A percentile compares a stretch with the other conserved stretches of the same genome.
phyloP scores from a whole-genome alignment of 2,113 vertebrate species.

The crab-eating macaque (Macaca fascicularis) region DNA sequence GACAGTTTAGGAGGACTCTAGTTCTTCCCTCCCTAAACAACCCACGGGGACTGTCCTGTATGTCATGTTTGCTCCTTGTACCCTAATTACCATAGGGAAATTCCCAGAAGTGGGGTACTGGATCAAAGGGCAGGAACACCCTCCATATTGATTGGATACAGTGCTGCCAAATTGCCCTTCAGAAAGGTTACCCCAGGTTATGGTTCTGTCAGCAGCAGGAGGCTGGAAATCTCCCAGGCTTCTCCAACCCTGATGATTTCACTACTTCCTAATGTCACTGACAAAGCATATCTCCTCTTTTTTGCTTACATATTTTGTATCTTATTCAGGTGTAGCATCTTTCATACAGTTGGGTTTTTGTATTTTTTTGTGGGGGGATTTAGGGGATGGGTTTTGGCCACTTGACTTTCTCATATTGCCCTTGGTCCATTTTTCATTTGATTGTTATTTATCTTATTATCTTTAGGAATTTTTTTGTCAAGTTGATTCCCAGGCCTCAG shows the following conservation, averaged over 20 bases:
- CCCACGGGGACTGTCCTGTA: rapidly evolving
- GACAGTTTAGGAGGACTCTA: too few relatives aligned
- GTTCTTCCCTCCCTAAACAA: not conserved
- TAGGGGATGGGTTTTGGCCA: not conserved
- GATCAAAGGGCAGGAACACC: rapidly evolving
- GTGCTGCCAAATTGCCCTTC: not conserved
- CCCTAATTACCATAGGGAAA: rapidly evolving
- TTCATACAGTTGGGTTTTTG: not conserved
- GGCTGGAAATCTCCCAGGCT: not conserved
- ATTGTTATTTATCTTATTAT: too few relatives aligned
- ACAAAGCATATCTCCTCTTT: not conserved
- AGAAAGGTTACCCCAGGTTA: rapidly evolving
- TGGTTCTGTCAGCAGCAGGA: rapidly evolving
- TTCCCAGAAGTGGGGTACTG: not conserved
- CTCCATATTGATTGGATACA: rapidly evolving
- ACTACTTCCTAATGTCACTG: not conserved
- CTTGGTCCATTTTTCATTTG: not conserved
- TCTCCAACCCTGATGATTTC: not conserved
- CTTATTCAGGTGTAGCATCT: not conserved
- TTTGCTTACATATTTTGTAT: not conserved
- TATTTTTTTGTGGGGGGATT: not conserved
- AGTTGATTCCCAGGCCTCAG: not conserved
- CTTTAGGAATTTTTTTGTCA: not conserved
- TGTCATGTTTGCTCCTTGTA: not conserved
- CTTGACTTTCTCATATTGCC: not conserved